These are phyloP conservation scores for Cryptotis parvus DNA, from an alignment of 2,113 vertebrate genomes.

Conservation along the genomic window DNA sequence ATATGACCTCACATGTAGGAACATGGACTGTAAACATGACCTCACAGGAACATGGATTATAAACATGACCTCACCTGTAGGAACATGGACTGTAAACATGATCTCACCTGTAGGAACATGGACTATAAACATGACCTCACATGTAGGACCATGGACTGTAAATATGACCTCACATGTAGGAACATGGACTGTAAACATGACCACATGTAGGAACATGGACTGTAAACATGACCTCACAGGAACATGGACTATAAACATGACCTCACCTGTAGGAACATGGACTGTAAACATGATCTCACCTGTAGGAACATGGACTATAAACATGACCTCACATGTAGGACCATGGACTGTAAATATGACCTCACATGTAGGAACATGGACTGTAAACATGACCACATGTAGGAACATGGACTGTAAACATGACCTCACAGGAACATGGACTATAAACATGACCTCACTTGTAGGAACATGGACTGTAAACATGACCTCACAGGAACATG, in stretches of 20 bases:
- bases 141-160: slow-evolving; percentile 79
- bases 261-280: too few relatives aligned
- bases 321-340: too few relatives aligned
- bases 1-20: slow-evolving; percentile 84
- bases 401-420: slow-evolving; percentile 85
- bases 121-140: slow-evolving; percentile 89
- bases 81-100: slow-evolving; percentile 85
- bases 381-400: slow-evolving; percentile 88
- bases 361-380: slow-evolving; percentile 80
- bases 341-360: slow-evolving; percentile 86
- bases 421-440: slow-evolving; percentile 71
- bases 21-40: slow-evolving; percentile 84
- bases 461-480: too few relatives aligned
- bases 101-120: slow-evolving; percentile 81
- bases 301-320: slow-evolving; percentile 85
- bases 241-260: slow-evolving; percentile 86
- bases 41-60: slow-evolving; percentile 78
- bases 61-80: slow-evolving; percentile 82
- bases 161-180: slow-evolving; percentile 86
- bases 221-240: slow-evolving; percentile 84
- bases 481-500: too few relatives aligned
- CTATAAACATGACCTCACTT: too few relatives aligned
- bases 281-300: slow-evolving; percentile 87
- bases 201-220: slow-evolving; percentile 59
- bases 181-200: slow-evolving; percentile 88